Base-by-base conservation (phyloP, 2,888 invertebrate species). In the Halictus quadricinctus region DNA sequence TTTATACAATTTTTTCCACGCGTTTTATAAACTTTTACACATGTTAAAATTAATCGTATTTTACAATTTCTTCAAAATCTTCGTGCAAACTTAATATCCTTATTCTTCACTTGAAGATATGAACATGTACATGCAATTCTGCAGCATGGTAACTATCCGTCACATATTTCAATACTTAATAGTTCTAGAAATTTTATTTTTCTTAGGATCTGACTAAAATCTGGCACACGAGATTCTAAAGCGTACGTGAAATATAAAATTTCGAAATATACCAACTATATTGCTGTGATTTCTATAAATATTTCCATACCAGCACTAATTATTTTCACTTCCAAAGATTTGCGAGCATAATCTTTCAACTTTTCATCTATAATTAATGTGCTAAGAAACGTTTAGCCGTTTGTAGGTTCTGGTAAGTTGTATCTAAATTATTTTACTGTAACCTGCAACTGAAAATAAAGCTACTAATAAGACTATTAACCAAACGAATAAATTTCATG, bases 391-490 rank as follows among this genome's bases (percentile, higher is more conserved):
- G 8, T 54, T 1, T 10, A 54, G 10, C 21, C 1, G 54, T 10
- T 54, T n/a, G n/a, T n/a, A 54, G 54, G 21, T 54, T n/a, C 3
- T 10, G 21, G 10, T n/a, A 8, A 10, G 4, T 1, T 21, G 10
- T 8, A 54, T 54, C 54, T 21, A 54, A 21, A 54, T 10, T 21
- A 54, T 54, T 54, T 54, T 3, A 54, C 54, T n/a, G 10, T n/a
- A 54, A 10, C 21, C 21, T 10, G n/a, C 54, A n/a, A n/a, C 54
- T 3, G 54, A n/a, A 54, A 8, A 43, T 43, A 43, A 8, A n/a
- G 54, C 54, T 54, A n/a, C n/a, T 54, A 54, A 54, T 54, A 54
- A 54, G n/a, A 54, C 54, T n/a, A 54, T 54, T 54, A 54, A n/a
- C 21, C 54, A 10, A 54, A 54, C 54, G 10, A n/a, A 54, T 54